Evolutionary conservation across 1,140 invertebrate species (phyloP).

Genomic region (Cardiocondyla obscurior): DNA sequence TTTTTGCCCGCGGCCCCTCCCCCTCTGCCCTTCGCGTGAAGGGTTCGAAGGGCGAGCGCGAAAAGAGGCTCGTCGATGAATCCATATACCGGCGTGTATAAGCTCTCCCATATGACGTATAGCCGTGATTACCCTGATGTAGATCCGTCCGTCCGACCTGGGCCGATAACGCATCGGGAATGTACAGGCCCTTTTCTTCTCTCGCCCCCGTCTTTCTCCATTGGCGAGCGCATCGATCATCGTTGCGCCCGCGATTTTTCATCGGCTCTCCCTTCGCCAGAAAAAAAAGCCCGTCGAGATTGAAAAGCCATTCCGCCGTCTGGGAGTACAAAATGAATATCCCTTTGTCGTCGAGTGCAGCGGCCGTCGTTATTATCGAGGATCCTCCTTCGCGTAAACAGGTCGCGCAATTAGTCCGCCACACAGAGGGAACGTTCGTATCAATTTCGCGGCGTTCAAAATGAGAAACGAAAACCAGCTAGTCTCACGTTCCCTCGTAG

Average conservation of each 20-base stretch:
- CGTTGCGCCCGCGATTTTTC: slow-evolving; percentile 69
- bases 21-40: too few relatives aligned
- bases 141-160: slow-evolving; percentile 65
- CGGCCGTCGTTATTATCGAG: slow-evolving; percentile 13
- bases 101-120: slow-evolving; percentile 70
- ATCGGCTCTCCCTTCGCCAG: slow-evolving; percentile 46
- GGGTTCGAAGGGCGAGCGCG: slow-evolving; percentile 45
- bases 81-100: slow-evolving; percentile 54
- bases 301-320: slow-evolving; percentile 68
- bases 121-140: slow-evolving; percentile 69
- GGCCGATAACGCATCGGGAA: slow-evolving; percentile 67
- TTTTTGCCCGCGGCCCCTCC: slow-evolving; percentile 65
- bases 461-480: neutral
- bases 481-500: too few relatives aligned
- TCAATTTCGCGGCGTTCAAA: too few relatives aligned
- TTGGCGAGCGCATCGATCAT: slow-evolving; percentile 68
- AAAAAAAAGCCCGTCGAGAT: slow-evolving; percentile 61
- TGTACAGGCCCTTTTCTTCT: slow-evolving; percentile 51
- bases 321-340: slow-evolving; percentile 56
- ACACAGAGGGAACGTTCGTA: neutral
- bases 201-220: slow-evolving; percentile 33
- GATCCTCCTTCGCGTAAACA: neutral
- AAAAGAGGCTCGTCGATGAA: slow-evolving; percentile 59
- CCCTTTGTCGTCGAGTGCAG: slow-evolving; percentile 36
- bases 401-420: neutral